phyloP scores from a whole-genome alignment of 2,797 vertebrate genomes.

The Cetoscarus ocellatus region DNA sequence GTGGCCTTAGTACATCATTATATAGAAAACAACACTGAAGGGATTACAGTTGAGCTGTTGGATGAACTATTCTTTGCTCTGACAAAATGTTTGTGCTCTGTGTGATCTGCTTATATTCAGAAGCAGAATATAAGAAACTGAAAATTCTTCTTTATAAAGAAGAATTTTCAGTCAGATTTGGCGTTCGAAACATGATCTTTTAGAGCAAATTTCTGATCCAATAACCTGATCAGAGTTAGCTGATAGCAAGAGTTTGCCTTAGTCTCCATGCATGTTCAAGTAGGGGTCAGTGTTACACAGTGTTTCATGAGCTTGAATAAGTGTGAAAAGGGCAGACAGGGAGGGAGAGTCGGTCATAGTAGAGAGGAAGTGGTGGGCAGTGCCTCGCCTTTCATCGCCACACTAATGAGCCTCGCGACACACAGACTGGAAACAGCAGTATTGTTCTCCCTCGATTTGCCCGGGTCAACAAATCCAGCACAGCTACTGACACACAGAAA shows the following conservation, averaged over 20 bases:
- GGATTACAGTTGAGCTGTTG: no score
- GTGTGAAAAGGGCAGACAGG: constrained; percentile 46
- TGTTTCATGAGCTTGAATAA: constrained; percentile 10
- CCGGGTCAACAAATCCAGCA: constrained; percentile 66
- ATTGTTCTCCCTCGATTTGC: constrained; percentile 72
- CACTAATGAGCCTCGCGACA: constrained; percentile 82
- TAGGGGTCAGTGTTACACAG: constrained; percentile 29
- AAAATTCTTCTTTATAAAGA: no score
- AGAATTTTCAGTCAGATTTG: no score
- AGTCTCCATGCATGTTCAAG: neutral
- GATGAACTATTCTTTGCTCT: no score
- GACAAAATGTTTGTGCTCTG: no score
- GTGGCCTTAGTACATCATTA: no score
- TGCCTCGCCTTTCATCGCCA: constrained; percentile 78
- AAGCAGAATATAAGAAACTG: no score
- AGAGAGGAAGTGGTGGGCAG: constrained; percentile 81
- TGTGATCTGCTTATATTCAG: no score
- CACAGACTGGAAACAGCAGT: constrained; percentile 77
- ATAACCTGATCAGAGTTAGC: neutral
- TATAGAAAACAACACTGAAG: no score
- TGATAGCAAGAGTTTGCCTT: neutral
- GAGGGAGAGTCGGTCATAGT: constrained; percentile 54
- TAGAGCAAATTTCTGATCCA: no score
- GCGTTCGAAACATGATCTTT: no score
- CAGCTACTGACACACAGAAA: constrained; percentile 56